Evolutionary conservation across 2,888 invertebrate genomes (phyloP).

Genomic region (Alcis repandata): DNA sequence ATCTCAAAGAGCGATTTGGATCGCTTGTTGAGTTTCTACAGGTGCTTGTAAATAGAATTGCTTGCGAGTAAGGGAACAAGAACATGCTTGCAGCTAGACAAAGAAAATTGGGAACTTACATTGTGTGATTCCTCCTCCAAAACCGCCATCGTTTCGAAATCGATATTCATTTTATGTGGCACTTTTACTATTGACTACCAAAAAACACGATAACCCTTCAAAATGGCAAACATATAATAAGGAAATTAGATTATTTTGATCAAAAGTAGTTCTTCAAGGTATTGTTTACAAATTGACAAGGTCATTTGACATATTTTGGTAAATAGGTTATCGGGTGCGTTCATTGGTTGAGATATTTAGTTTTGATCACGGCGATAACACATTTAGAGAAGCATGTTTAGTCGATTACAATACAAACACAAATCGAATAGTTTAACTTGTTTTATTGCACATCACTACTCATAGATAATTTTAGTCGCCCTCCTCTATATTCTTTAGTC

Average conservation of each 20-base stretch:
- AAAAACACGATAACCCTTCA: conserved; percentile 65
- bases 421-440: too few relatives aligned
- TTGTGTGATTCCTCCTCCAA: conserved; percentile 88
- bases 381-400: neutral
- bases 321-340: conserved; percentile 57
- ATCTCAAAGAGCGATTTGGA: neutral
- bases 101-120: conserved; percentile 79
- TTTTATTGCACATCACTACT: neutral
- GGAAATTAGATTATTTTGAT: conserved; percentile 77
- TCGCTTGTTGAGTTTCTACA: neutral
- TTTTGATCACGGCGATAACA: conserved; percentile 36
- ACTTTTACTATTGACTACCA: conserved; percentile 41
- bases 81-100: conserved; percentile 51
- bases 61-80: conserved; percentile 15
- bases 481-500: conserved; percentile 5
- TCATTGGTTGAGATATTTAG: conserved; percentile 59
- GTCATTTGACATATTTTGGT: conserved; percentile 87
- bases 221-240: conserved; percentile 76
- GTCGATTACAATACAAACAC: conserved; percentile 6
- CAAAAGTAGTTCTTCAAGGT: conserved; percentile 83
- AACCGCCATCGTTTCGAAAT: conserved; percentile 88
- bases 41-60: neutral
- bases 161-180: conserved; percentile 77
- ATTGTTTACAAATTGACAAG: conserved; percentile 93
- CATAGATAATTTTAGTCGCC: conserved; percentile 18